Base-by-base conservation (phyloP, 2,797 vertebrate species). In the Diglossa cyanea region DNA sequence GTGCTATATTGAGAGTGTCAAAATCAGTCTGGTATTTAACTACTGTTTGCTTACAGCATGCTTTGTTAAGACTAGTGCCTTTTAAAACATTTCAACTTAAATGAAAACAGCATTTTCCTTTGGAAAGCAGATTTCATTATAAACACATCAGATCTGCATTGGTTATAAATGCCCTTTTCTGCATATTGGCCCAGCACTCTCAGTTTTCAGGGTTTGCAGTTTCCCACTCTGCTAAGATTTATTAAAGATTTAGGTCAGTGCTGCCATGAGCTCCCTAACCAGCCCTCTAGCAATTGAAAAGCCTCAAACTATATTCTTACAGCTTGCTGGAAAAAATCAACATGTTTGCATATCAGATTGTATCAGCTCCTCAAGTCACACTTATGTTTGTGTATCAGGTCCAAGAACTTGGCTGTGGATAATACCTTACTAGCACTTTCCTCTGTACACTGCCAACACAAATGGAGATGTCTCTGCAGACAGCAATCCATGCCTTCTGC, bases 381-480 rank as follows among this genome's bases (percentile, higher is more conserved):
- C 54, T 90, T 33, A 17, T 80, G 55, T 74, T 91, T 90, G 72
- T 78, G 50, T 54, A 87, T 70, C 62, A 84, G 66, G 76, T 90
- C 79, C 73, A 88, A 88, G 88, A 86, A 90, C 73, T 81, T 88
- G 76, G 75, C 88, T 91, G 47, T 42, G 44, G 86, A 35, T 74
- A 80, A 61, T 48, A 65, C n/a, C 54, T 93, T 81, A 30, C 28
- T 51, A 88, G 30, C 58, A 93, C 54, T 83, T 78, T 77, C 30
- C 57, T 94, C 57, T 74, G 16, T 71, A 33, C 48, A 37, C 62
- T 96, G 96, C 91, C 85, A 84, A 31, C 42, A 75, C 47, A 90
- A 96, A 84, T n/a, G 70, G 50, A 61, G 79, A 78, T 66, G 66
- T 93, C 79, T 94, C 90, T 72, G 76, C 65, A 94, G 91, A 86